Evolutionary conservation across 2,797 vertebrate species (phyloP), one percentile per base, ranked within the genome.

Genomic region (Threskiornis aethiopicus): DNA sequence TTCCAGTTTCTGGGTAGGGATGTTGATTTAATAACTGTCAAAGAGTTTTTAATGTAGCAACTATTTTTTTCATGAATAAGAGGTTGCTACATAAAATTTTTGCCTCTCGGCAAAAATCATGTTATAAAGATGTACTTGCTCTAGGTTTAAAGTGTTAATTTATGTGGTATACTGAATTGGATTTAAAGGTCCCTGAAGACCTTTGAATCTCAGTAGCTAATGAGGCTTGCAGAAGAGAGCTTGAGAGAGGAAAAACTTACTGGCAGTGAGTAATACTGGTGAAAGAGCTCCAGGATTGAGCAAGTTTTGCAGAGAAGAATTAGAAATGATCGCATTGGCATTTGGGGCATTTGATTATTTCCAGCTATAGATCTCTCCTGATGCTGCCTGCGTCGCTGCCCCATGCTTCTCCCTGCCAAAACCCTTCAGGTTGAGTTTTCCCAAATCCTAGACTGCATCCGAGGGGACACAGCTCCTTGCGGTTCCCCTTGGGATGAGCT

Each of bases 111-210:
- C 94, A 65, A 51, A 61, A 58, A 29, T 71, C 10, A 0, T 29
- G 35, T 92, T 81, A 29, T 44, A 70, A 90, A 69, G 64, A 75
- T 13, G 57, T 75, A 7, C 65, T 81, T 65, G 91, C 70, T 78
- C 79, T 78, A 91, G 89, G 87, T 97, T 92, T 89, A 89, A 95
- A 94, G 95, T 92, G 92, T 91, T 95, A 96, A 95, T 95, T 96
- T 95, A 80, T 95, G 94, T 90, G 87, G 89, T 66, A 26, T 54
- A 41, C 61, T 57, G 64, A 83, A 73, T 80, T 79, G 87, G 78
- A 44, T 95, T 97, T 96, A 96, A 88, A 88, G 65, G 87, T 95
- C 94, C 91, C 87, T 24, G 62, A 94, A 96, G 96, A 49, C 91
- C 89, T 96, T 86, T 97, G 93, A 95, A 95, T 94, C 93, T 86